These are phyloP conservation scores for Vombatus ursinus DNA, from an alignment of 2,113 vertebrate genomes.

Conservation along the genomic window DNA sequence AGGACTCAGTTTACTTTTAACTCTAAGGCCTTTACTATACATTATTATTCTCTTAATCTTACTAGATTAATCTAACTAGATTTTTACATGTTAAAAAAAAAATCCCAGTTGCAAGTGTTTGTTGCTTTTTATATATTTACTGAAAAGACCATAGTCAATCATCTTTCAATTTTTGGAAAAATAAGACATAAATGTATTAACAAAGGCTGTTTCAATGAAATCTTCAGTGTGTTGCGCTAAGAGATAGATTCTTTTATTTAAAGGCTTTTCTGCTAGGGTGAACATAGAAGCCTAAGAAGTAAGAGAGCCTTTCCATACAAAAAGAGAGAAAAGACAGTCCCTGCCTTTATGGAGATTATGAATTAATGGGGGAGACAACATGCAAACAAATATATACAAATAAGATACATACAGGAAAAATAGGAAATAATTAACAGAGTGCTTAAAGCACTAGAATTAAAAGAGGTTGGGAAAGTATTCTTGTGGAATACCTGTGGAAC, in stretches of 20 bases:
- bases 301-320: not conserved
- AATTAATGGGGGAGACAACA: too few relatives aligned
- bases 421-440: too few relatives aligned
- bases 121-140: not conserved
- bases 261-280: not conserved
- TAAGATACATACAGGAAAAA: too few relatives aligned
- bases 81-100: not conserved
- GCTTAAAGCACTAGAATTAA: too few relatives aligned
- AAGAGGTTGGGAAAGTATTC: too few relatives aligned
- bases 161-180: not conserved
- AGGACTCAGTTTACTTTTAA: not conserved
- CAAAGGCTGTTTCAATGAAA: not conserved
- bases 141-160: not conserved
- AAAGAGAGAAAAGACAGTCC: too few relatives aligned
- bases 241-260: not conserved
- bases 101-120: not conserved
- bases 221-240: not conserved
- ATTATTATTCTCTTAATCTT: not conserved
- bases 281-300: not conserved
- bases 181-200: not conserved
- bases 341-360: too few relatives aligned
- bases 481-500: too few relatives aligned
- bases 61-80: not conserved
- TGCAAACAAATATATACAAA: too few relatives aligned
- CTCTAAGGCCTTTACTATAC: not conserved